Conservation (phyloP, 2,888 invertebrate genomes). For the Miltochrista miniata region DNA sequence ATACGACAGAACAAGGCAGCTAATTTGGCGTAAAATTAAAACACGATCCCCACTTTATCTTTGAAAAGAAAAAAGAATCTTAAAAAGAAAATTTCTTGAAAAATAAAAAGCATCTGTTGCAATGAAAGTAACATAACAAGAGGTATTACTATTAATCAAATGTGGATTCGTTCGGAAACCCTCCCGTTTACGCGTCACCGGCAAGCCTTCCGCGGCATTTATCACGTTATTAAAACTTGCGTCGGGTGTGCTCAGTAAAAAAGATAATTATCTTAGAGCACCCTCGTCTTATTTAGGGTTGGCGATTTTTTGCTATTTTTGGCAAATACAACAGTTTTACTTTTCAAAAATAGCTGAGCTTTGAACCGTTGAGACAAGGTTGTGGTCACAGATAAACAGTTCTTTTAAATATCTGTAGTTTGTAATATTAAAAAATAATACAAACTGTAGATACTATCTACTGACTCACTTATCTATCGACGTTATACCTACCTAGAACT, state of each 20-base stretch:
- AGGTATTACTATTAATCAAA: constrained; percentile 54
- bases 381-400: too few species aligned
- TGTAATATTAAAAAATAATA: too few species aligned
- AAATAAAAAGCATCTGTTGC: constrained; percentile 68
- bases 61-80: constrained; percentile 37
- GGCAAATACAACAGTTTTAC: background rate
- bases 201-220: constrained; percentile 82
- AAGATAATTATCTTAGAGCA: constrained; percentile 82
- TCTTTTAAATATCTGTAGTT: too few species aligned
- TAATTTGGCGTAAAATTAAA: constrained; percentile 75
- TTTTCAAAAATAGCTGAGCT: too few species aligned
- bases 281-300: constrained; percentile 78
- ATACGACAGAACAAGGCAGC: constrained; percentile 54
- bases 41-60: constrained; percentile 58
- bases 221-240: constrained; percentile 80
- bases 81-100: constrained; percentile 60
- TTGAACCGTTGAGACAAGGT: too few species aligned
- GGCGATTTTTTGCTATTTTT: constrained; percentile 26
- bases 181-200: constrained; percentile 70
- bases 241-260: constrained; percentile 76
- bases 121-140: constrained; percentile 59
- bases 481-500: too few species aligned
- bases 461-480: too few species aligned
- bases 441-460: too few species aligned
- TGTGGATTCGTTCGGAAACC: constrained; percentile 48